phyloP scores from a whole-genome alignment of 2,888 invertebrate genomes.

The Calameuta idolon region DNA sequence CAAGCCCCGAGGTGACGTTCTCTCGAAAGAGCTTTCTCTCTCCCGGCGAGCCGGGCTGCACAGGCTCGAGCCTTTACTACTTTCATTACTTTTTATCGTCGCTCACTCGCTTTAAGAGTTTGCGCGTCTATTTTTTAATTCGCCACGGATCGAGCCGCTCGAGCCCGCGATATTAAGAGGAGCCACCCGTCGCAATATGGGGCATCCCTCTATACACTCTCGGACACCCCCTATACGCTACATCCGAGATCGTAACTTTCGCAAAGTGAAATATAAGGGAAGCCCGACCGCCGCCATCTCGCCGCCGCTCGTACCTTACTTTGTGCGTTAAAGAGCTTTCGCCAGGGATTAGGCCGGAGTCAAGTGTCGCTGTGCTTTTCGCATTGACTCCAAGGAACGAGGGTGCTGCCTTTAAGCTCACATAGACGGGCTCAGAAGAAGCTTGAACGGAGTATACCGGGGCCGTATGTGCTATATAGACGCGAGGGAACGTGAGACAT shows the following conservation, averaged over 20 bases:
- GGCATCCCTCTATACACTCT: not conserved
- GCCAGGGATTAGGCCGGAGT: not conserved
- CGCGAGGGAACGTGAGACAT: not conserved
- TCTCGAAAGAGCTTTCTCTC: constrained; percentile 40
- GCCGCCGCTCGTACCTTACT: not conserved
- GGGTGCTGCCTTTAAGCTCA: not conserved
- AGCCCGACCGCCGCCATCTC: constrained; percentile 13
- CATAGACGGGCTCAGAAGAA: not conserved
- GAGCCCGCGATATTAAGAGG: constrained; percentile 4
- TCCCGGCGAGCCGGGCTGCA: constrained; percentile 17
- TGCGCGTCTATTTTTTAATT: constrained; percentile 59
- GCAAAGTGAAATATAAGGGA: constrained; percentile 58
- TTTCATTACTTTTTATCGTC: constrained; percentile 63
- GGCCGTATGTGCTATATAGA: not conserved
- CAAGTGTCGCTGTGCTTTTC: not conserved
- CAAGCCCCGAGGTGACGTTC: constrained; percentile 39
- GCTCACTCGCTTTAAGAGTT: constrained; percentile 53
- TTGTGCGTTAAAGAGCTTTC: not conserved
- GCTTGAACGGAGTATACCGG: not conserved
- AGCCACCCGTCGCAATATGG: not conserved
- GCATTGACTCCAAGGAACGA: not conserved
- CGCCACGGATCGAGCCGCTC: constrained; percentile 45
- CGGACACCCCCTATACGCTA: constrained; percentile 25
- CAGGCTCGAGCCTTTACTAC: constrained; percentile 49
- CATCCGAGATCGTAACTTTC: constrained; percentile 60